phyloP scores from a whole-genome alignment of 1,140 invertebrate genomes.

The Potamilus streckersoni region DNA sequence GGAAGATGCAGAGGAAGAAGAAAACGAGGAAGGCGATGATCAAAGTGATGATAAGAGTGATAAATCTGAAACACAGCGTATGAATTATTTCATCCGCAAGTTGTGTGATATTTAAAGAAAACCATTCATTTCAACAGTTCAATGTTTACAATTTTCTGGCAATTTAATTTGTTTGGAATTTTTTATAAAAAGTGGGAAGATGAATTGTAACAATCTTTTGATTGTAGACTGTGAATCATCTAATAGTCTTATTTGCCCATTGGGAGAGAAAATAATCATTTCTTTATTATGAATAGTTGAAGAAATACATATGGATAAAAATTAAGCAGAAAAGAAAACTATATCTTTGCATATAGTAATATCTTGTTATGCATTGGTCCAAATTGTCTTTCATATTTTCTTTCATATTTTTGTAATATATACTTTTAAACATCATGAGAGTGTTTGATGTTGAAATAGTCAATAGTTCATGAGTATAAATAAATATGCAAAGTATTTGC shows the following conservation, averaged over 20 bases:
- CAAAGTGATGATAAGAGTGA: slow-evolving; percentile 40
- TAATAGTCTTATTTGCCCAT: no score
- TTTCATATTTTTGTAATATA: no score
- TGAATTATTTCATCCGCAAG: slow-evolving; percentile 15
- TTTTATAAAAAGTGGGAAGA: neutral
- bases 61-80: slow-evolving; percentile 27
- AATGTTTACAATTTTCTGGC: neutral
- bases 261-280: no score
- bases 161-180: neutral
- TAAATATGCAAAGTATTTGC: no score
- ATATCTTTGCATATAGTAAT: no score
- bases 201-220: neutral
- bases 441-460: no score
- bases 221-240: neutral
- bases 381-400: no score
- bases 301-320: neutral
- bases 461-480: no score
- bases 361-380: no score
- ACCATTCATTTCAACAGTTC: neutral
- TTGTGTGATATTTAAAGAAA: slow-evolving; percentile 16
- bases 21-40: slow-evolving; percentile 35
- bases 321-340: no score
- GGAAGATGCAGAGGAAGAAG: slow-evolving; percentile 40
- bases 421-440: no score
- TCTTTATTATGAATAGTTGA: neutral